phyloP scores from a whole-genome alignment of 2,888 invertebrate genomes.

The Athetis lepigone region DNA sequence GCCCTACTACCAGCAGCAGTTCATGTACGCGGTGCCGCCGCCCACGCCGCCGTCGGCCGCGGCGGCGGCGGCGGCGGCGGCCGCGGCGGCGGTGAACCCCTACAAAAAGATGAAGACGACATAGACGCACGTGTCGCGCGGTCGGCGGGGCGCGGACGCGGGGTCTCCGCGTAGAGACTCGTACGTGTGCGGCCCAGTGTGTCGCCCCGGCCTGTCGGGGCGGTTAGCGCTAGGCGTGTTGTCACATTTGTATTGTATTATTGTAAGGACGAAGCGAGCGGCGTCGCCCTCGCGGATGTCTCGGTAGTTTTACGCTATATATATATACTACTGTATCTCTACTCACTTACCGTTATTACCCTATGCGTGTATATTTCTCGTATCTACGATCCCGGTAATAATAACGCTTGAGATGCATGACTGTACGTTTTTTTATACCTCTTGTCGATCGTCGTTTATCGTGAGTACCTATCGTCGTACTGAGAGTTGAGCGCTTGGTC shows the following conservation, averaged over 20 bases:
- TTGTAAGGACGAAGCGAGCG: conserved; percentile 89
- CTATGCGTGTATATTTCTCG: conserved; percentile 91
- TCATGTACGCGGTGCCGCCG: conserved; percentile 89
- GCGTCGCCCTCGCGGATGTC: conserved; percentile 86
- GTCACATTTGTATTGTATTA: conserved; percentile 90
- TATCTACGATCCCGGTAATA: conserved; percentile 94
- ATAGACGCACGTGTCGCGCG: conserved; percentile 82
- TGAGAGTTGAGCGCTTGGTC: conserved; percentile 89
- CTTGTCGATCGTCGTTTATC: conserved; percentile 88
- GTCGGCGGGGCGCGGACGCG: conserved; percentile 87
- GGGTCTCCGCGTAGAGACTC: conserved; percentile 89
- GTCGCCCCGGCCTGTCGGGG: conserved; percentile 88
- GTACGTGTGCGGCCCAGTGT: conserved; percentile 85
- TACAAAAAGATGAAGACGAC: conserved; percentile 98
- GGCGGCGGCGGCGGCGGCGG: conserved; percentile 82
- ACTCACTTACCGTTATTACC: conserved; percentile 88
- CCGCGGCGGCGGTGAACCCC: conserved; percentile 92
- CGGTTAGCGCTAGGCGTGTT: conserved; percentile 88
- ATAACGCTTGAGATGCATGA: conserved; percentile 97
- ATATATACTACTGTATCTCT: conserved; percentile 87
- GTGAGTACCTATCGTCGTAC: conserved; percentile 86
- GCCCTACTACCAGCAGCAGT: conserved; percentile 88
- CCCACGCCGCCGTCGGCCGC: conserved; percentile 84
- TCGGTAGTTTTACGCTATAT: conserved; percentile 88
- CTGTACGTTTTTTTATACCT: conserved; percentile 94